Evolutionary conservation across 2,888 invertebrate genomes (phyloP).

Genomic region (Athalia cordata): DNA sequence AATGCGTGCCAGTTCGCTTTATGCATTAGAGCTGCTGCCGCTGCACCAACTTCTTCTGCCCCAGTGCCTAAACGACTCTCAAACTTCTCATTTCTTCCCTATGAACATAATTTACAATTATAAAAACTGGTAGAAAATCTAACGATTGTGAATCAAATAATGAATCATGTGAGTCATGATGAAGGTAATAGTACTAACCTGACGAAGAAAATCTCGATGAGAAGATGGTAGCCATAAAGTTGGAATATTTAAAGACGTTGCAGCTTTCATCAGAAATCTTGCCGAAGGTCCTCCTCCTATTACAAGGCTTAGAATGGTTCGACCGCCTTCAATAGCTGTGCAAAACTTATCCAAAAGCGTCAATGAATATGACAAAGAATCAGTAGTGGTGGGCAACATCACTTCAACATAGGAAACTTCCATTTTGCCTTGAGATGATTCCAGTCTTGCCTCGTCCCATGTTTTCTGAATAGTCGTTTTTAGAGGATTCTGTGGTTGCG

Average conservation of each 20-base stretch:
- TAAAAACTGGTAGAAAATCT: too few species aligned
- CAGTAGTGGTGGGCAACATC: slow-evolving; percentile 58
- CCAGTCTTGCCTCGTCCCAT: slow-evolving; percentile 69
- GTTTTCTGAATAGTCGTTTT: slow-evolving; percentile 67
- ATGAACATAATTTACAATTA: slow-evolving; percentile 40
- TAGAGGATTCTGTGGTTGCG: slow-evolving; percentile 64
- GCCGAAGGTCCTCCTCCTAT: slow-evolving; percentile 70
- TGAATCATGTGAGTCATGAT: slow-evolving; percentile 4
- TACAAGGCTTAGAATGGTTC: slow-evolving; percentile 65
- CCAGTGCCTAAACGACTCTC: slow-evolving; percentile 69
- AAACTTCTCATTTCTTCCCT: slow-evolving; percentile 66
- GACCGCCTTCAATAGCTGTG: slow-evolving; percentile 65
- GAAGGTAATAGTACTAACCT: slow-evolving; percentile 58
- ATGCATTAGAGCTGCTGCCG: slow-evolving; percentile 70
- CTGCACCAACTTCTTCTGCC: slow-evolving; percentile 69
- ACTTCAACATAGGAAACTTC: slow-evolving; percentile 69
- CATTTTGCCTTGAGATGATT: slow-evolving; percentile 66
- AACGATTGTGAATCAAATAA: background rate
- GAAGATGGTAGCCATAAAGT: slow-evolving; percentile 70
- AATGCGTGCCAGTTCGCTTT: slow-evolving; percentile 72
- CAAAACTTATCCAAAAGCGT: slow-evolving; percentile 68
- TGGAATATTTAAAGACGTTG: slow-evolving; percentile 67
- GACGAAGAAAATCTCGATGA: slow-evolving; percentile 68
- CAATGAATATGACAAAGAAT: slow-evolving; percentile 65
- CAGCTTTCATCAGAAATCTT: slow-evolving; percentile 69